Base-by-base conservation (phyloP, 2,797 vertebrate genomes). In the Sebastes hubbsi region DNA sequence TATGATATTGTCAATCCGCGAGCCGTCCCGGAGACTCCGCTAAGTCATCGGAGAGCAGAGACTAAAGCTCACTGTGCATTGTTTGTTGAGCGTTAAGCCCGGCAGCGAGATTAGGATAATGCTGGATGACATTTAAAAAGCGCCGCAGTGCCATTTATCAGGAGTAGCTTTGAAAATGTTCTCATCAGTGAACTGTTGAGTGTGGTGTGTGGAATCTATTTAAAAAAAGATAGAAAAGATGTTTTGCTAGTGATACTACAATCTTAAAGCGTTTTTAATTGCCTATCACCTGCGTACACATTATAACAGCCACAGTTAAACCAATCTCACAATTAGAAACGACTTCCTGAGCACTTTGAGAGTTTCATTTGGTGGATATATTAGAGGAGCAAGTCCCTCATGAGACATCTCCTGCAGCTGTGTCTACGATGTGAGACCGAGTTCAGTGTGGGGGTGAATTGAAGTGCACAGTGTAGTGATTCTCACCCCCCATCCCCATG, bases 381-480 rank as follows among this genome's bases (percentile, higher is more conserved):
- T 85, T 52, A 54, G 63, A 74, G 86, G 64, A 84, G 34, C 42
- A 3, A 2, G 62, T 88, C 81, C 83, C 87, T 58, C 34, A 0
- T 81, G 81, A 90, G 87, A 85, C 75, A 29, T 81, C 52, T 87
- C 77, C 82, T 80, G 80, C 88, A 89, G 84, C 89, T 90, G 87
- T 71, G 78, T 90, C 84, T 90, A 38, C 64, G 75, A 81, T 83
- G 85, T 72, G 88, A 87, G 88, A 71, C 58, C 14, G 22, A 82
- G 87, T 85, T 85, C 80, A 80, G 80, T 60, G 80, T 32, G 80
- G 80, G 87, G 89, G 81, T 85, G 87, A 89, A 85, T 87, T 92
- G 72, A 87, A 87, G 89, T 89, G 85, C 82, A 67, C 72, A 56
- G 77, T 65, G 88, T 87, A 88, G 89, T 87, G 89, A 84, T 91